Percentiles rank a stretch among this genome's conserved stretches.
Conservation (phyloP, 2,113 vertebrate species). For the Cochlearius cochlearius region DNA sequence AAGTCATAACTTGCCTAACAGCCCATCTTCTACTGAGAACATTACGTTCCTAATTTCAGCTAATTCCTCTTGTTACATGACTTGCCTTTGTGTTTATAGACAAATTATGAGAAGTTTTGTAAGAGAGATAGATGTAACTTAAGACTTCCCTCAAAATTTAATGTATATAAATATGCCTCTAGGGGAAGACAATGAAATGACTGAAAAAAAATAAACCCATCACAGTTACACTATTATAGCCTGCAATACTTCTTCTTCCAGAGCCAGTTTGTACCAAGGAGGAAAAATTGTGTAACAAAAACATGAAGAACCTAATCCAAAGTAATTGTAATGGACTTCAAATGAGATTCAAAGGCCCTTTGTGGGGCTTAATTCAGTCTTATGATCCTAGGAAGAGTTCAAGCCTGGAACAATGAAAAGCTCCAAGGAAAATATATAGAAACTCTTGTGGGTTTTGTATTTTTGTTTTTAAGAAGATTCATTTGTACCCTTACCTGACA, state of each 20-base stretch:
- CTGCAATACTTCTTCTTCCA: background rate
- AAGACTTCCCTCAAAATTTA: background rate
- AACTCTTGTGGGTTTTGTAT: rapidly evolving
- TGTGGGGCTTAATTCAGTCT: background rate
- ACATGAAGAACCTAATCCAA: background rate
- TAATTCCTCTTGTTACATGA: background rate
- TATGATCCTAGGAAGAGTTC: background rate
- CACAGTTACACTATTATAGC: background rate
- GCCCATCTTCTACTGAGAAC: background rate
- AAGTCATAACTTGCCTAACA: background rate
- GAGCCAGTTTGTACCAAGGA: background rate
- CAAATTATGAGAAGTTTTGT: background rate
- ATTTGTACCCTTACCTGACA: background rate
- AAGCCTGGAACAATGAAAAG: background rate
- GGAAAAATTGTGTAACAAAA: background rate
- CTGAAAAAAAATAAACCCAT: background rate
- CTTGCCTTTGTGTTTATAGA: background rate
- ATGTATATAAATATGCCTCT: background rate
- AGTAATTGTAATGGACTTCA: background rate
- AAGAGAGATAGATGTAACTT: background rate
- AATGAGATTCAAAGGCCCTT: background rate
- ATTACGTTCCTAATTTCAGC: background rate
- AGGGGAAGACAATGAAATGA: background rate
- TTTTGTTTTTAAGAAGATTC: background rate
- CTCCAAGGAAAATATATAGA: background rate